Base-by-base conservation (phyloP, 1,140 invertebrate genomes). In the Papilio dardanus region DNA sequence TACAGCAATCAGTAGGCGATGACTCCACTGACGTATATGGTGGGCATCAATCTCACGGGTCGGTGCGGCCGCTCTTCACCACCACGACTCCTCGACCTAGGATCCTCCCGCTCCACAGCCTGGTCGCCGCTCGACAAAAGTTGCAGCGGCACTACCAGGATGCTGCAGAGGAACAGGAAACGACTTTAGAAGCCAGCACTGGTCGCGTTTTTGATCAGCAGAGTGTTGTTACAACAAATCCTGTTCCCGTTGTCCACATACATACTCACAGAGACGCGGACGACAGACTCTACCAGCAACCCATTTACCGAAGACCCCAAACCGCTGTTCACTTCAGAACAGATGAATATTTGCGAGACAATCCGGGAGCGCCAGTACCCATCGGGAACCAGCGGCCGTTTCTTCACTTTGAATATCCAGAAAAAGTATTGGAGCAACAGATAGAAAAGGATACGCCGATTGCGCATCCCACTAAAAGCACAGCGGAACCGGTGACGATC, bases 21-120 rank as follows among this genome's bases (percentile, higher is more conserved):
- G 96, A 96, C 80, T 94, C 95, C 12, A 94, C 94, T 4, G 96
- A 96, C 79, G 94, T 96, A 8, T 96, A 96, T 78, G 95, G 95
- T 37, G 94, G 95, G 69, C 94, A 95, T 30, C 82, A 95, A 28
- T 95, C 95, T 2, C 90, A 94, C 31, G 94, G 94, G 54, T 95
- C 95, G 37, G 93, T 95, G 14, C 86, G 95, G 54, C 95, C 95
- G 16, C 86, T 96, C 14, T 96, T 96, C 79, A 96, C 95, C 2
- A 96, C 95, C 0, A 94, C 94, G 8, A 94, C 91, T 2, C 88
- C 85, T 82, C 78, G 86, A 89, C 85, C 94, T 78, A 76, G 94
- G 93, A 37, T 94, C 79, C 77, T 93, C 40, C 90, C 92, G 5
- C 82, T 94, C 67, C 91, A 93, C 65, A 89, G 91, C 16, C 79